These are phyloP conservation scores for Crotalus helleri DNA, from an alignment of 2,113 vertebrate species.

Conservation along the genomic window DNA sequence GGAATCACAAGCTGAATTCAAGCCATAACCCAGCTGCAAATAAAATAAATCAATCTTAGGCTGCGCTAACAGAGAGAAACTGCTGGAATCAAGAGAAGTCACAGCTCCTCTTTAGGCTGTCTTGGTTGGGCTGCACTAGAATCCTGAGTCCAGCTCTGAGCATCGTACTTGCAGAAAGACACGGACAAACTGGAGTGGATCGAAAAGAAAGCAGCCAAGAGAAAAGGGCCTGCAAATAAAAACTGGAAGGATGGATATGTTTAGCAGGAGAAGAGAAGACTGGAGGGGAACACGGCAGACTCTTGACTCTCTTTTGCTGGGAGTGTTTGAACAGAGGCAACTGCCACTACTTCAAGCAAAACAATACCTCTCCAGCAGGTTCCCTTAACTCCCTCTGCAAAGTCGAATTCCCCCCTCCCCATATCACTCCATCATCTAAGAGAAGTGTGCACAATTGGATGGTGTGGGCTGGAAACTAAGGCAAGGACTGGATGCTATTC, in stretches of 20 bases:
- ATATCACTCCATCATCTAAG: background rate
- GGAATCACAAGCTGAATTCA: background rate
- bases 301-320: background rate
- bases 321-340: background rate
- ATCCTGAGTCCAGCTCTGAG: background rate
- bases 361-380: background rate
- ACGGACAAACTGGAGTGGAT: background rate
- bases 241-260: background rate
- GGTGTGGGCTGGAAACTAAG: background rate
- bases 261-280: background rate
- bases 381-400: too few species aligned
- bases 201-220: background rate
- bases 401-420: too few species aligned
- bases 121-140: background rate
- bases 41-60: background rate
- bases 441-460: background rate
- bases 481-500: background rate
- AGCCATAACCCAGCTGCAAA: background rate
- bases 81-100: background rate
- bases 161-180: background rate
- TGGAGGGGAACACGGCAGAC: background rate
- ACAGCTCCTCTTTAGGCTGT: background rate
- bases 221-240: background rate
- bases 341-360: background rate
- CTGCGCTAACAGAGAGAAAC: background rate